A percentile compares a stretch with the other conserved stretches of the same genome.
These are phyloP conservation scores for Ginglymostoma cirratum DNA, from an alignment of 2,113 vertebrate species.

Conservation along the genomic window DNA sequence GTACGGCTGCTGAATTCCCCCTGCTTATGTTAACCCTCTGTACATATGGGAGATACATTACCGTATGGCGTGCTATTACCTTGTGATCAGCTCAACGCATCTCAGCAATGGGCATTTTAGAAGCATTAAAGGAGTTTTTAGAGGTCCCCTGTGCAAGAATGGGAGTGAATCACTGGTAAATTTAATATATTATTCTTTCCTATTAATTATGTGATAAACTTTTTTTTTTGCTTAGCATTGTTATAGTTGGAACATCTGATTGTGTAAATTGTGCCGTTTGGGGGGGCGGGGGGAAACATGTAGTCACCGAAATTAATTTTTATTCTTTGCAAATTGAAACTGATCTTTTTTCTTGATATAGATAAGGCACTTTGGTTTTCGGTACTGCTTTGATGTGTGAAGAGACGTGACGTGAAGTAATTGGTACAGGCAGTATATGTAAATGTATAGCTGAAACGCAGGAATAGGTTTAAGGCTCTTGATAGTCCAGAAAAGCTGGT, in stretches of 20 bases:
- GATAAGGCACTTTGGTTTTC: constrained; percentile 3
- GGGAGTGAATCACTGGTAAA: constrained; percentile 80
- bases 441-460: not conserved
- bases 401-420: not conserved
- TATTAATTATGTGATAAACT: constrained; percentile 24
- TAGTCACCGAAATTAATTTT: not conserved
- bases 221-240: not conserved
- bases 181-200: constrained; percentile 32
- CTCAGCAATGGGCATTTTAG: constrained; percentile 96
- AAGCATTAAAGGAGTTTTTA: constrained; percentile 95
- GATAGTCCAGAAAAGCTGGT: not conserved
- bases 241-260: not conserved
- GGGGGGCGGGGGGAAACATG: not conserved
- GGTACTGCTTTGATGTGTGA: not conserved
- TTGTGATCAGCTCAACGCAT: constrained; percentile 97
- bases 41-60: constrained; percentile 51
- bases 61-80: constrained; percentile 90
- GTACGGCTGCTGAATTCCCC: constrained; percentile 43
- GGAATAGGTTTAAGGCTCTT: not conserved
- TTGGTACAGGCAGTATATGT: not conserved
- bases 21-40: constrained; percentile 38
- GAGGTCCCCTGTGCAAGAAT: constrained; percentile 82
- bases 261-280: constrained; percentile 10
- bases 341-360: not conserved
- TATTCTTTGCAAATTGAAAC: not conserved